Evolutionary conservation across 2,113 vertebrate genomes (phyloP), one percentile per base, ranked within the genome.

Genomic region (Gymnarchus niloticus): DNA sequence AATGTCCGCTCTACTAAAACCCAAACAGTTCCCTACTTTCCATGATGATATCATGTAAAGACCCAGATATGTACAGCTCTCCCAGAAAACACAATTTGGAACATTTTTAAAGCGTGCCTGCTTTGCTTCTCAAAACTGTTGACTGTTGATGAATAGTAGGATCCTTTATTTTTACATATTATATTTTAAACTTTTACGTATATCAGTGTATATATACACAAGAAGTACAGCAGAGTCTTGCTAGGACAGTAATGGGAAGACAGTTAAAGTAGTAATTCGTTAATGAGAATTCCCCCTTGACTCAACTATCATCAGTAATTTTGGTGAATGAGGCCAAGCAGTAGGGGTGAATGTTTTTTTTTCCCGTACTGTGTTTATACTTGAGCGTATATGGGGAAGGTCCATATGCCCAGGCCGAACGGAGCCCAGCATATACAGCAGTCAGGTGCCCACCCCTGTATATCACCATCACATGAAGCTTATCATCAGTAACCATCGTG

Each of bases 21-120:
- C 6, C 6, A 56, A 83, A 57, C 44, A 44, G 28, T 49, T 57
- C 52, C 28, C 28, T 56, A 19, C 14, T 82, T 82, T 82, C 49
- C 81, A 37, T 28, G 81, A 37, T 82, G 81, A 82, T 57, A 33
- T 83, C 19, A 6, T 57, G 52, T 56, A 56, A 51, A 83, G 65
- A 73, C 33, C 14, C 65, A 73, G 33, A n/a, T n/a, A n/a, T 73
- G 28, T 73, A 33, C 65, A 3, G 28, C 65, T 33, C 3, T 33
- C 65, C 65, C 33, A 73, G 41, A 73, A 37, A 17, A 73, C 33
- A 41, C 7, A 73, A 4, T 33, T 73, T 37, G 14, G 41, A 73
- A 33, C 14, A 41, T 73, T 37, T 73, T 73, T 73, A 37, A 33
- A 41, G 33, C 33, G 41, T 73, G 14, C 41, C 65, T 73, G 65